A percentile compares a stretch with the other conserved stretches of the same genome.
These are phyloP conservation scores for Petrocephalus zakoni DNA, from an alignment of 2,113 vertebrate genomes.

Conservation along the genomic window DNA sequence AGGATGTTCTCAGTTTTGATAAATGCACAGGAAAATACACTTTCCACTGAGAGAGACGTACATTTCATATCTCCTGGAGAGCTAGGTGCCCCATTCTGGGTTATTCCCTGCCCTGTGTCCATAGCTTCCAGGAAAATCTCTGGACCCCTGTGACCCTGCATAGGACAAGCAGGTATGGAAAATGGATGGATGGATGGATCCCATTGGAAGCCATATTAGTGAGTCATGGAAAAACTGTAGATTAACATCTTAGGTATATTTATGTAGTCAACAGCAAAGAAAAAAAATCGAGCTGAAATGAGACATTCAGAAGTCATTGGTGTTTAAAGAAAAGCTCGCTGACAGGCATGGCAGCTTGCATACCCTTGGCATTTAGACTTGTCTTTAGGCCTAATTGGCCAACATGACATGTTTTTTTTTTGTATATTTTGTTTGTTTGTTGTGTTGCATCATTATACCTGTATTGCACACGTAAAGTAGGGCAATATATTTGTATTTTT, in stretches of 20 bases:
- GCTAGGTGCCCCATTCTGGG: background rate
- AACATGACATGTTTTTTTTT: background rate
- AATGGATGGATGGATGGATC: background rate
- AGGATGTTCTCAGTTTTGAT: constrained; percentile 1
- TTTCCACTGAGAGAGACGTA: background rate
- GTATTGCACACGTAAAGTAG: background rate
- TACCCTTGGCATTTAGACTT: background rate
- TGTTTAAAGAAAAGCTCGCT: background rate
- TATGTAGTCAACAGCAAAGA: background rate
- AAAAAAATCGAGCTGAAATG: background rate
- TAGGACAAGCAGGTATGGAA: background rate
- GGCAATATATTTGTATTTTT: background rate
- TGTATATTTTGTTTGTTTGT: background rate
- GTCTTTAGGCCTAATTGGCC: background rate
- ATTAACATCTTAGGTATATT: background rate
- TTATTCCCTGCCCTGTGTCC: background rate
- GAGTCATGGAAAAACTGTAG: background rate
- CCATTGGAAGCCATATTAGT: background rate
- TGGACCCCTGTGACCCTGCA: background rate
- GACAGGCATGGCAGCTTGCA: background rate
- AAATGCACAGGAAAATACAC: background rate
- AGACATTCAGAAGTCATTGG: background rate
- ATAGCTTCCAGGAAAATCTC: background rate
- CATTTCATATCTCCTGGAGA: background rate
- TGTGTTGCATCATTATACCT: background rate